These are phyloP conservation scores for Synanthedon vespiformis DNA, from an alignment of 2,888 invertebrate species.

Conservation along the genomic window DNA sequence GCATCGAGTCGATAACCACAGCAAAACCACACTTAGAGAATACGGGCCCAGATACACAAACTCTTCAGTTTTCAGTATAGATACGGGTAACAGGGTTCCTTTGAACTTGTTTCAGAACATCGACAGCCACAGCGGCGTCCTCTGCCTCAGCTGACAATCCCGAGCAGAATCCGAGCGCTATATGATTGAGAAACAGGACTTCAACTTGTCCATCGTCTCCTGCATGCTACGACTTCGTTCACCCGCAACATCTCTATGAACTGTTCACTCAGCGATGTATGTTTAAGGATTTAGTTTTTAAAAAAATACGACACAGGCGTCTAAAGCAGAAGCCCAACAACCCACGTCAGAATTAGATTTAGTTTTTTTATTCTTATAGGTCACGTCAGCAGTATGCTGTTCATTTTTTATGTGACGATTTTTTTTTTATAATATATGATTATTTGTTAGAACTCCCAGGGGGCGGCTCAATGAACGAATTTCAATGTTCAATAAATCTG, in stretches of 20 bases:
- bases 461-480: too few species aligned
- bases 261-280: constrained; percentile 24
- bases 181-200: neutral
- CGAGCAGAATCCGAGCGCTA: neutral
- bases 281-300: constrained; percentile 13
- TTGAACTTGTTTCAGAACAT: neutral
- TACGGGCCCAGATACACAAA: too few species aligned
- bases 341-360: neutral
- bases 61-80: too few species aligned
- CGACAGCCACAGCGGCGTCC: neutral
- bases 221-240: constrained; percentile 11
- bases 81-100: too few species aligned
- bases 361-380: neutral
- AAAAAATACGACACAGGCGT: too few species aligned
- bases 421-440: too few species aligned
- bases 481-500: too few species aligned
- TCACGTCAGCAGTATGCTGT: neutral
- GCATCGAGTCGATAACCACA: too few species aligned
- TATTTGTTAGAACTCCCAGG: too few species aligned
- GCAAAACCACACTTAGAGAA: too few species aligned
- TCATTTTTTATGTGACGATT: neutral
- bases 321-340: neutral
- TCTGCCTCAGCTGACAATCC: neutral
- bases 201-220: neutral
- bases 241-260: constrained; percentile 24